Evolutionary conservation across 64 coral and sea anemone species (phyloP).

Genomic region (Pocillopora damicornis): DNA sequence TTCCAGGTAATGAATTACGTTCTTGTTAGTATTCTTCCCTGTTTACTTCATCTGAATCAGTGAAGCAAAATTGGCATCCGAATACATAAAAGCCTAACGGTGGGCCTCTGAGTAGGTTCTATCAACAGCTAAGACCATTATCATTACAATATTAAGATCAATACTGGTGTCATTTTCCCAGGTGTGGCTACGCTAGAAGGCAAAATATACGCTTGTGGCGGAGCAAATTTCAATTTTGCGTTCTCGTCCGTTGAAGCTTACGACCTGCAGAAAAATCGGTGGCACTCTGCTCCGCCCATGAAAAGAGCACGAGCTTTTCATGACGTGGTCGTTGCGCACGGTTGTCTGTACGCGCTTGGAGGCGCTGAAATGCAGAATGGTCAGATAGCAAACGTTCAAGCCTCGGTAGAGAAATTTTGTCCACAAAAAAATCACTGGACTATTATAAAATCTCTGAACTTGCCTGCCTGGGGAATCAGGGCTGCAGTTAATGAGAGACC

Average conservation of each 20-base stretch:
- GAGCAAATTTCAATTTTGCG: constrained; percentile 65
- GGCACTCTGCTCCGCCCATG: constrained; percentile 32
- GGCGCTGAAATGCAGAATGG: constrained; percentile 55
- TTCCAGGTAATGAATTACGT: too few species aligned
- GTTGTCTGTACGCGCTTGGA: constrained; percentile 54
- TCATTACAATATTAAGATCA: neutral
- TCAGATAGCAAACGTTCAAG: constrained; percentile 36
- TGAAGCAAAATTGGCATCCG: too few species aligned
- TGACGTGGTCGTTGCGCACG: constrained; percentile 39
- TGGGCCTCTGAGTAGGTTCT: too few species aligned
- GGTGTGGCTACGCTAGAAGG: constrained; percentile 47
- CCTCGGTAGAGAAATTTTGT: constrained; percentile 34
- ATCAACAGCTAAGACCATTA: neutral
- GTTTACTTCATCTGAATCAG: too few species aligned
- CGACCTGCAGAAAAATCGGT: constrained; percentile 24
- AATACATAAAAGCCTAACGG: too few species aligned
- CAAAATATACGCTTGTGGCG: constrained; percentile 65
- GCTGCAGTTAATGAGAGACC: constrained; percentile 30
- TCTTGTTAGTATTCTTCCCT: too few species aligned
- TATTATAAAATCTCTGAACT: constrained; percentile 17
- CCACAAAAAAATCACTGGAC: constrained; percentile 35
- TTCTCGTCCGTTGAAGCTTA: constrained; percentile 64
- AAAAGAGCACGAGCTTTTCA: constrained; percentile 56
- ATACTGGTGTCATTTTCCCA: neutral
- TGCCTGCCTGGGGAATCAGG: constrained; percentile 60